Conservation (phyloP, 2,113 vertebrate species). For the Rhinoptilus africanus region DNA sequence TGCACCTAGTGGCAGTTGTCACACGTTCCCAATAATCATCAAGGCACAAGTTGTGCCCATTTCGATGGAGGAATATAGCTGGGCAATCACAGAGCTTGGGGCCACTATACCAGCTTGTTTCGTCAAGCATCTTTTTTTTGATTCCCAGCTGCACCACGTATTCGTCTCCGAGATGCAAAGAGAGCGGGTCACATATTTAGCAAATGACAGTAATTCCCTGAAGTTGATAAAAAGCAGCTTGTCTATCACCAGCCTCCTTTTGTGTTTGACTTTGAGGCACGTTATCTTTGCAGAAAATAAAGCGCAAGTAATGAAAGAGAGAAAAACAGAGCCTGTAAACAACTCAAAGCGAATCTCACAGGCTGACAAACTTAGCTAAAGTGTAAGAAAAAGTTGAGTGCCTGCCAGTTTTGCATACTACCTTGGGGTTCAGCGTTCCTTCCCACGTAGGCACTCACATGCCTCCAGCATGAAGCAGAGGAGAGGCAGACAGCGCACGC, state of each 20-base stretch:
- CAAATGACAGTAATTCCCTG: conserved; percentile 2
- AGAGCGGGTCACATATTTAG: not conserved
- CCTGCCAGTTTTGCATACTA: not conserved
- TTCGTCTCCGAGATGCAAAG: not conserved
- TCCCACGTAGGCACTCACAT: not conserved
- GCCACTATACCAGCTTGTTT: not conserved
- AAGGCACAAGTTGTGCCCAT: not conserved
- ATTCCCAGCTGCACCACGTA: not conserved
- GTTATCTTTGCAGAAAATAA: not conserved
- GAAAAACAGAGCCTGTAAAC: not conserved
- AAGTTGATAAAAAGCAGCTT: conserved; percentile 1
- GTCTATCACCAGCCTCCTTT: conserved; percentile 17
- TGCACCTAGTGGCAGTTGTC: not conserved
- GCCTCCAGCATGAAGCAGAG: not conserved
- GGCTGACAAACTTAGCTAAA: not conserved
- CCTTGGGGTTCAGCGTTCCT: not conserved
- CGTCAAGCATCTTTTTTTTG: not conserved
- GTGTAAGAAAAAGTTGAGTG: not conserved
- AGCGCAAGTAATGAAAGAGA: not conserved
- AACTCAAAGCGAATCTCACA: not conserved
- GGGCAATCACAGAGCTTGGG: not conserved
- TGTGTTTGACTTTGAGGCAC: not conserved
- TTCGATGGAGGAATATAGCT: not conserved
- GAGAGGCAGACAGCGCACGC: not conserved
- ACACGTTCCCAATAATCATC: not conserved